Percentiles rank a stretch among this genome's conserved stretches.
Evolutionary conservation across 2,888 invertebrate genomes (phyloP).

Genomic region (Raillietiella orientalis): DNA sequence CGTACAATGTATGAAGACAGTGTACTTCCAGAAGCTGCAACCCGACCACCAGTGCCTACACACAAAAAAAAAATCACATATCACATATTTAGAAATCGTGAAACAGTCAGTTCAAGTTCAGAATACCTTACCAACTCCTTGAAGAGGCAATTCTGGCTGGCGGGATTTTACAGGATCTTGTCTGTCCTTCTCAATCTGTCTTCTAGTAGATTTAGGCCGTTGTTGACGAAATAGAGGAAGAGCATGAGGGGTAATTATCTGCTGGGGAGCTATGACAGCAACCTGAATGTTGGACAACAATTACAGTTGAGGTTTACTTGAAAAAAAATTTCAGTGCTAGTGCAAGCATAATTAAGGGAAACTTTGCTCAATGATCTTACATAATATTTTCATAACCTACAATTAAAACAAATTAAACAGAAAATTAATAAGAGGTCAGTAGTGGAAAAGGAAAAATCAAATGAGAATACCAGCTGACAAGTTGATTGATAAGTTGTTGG

Average conservation of each 20-base stretch:
- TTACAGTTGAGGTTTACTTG: too few relatives aligned
- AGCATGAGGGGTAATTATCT: constrained; percentile 86
- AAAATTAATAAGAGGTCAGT: too few relatives aligned
- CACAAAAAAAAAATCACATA: constrained; percentile 5
- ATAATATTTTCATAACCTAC: too few relatives aligned
- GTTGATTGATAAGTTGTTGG: too few relatives aligned
- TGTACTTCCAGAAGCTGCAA: constrained; percentile 79
- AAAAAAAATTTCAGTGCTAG: too few relatives aligned
- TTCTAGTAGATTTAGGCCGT: constrained; percentile 51
- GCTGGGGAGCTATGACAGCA: constrained; percentile 59
- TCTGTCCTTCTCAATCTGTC: constrained; percentile 66
- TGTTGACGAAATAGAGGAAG: constrained; percentile 80
- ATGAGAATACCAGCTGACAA: background rate
- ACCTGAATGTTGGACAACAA: too few relatives aligned
- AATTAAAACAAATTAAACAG: too few relatives aligned
- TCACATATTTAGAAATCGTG: too few relatives aligned
- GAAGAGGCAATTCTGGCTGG: constrained; percentile 19
- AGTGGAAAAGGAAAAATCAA: background rate
- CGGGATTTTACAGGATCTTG: constrained; percentile 21
- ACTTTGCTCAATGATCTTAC: too few relatives aligned
- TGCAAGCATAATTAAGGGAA: too few relatives aligned
- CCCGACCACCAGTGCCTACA: constrained; percentile 40
- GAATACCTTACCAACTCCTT: too few relatives aligned
- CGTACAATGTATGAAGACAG: constrained; percentile 84
- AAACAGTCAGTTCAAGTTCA: too few relatives aligned